Base-by-base conservation (phyloP, 2,113 vertebrate genomes). In the Cyphomyrus plagiostoma region DNA sequence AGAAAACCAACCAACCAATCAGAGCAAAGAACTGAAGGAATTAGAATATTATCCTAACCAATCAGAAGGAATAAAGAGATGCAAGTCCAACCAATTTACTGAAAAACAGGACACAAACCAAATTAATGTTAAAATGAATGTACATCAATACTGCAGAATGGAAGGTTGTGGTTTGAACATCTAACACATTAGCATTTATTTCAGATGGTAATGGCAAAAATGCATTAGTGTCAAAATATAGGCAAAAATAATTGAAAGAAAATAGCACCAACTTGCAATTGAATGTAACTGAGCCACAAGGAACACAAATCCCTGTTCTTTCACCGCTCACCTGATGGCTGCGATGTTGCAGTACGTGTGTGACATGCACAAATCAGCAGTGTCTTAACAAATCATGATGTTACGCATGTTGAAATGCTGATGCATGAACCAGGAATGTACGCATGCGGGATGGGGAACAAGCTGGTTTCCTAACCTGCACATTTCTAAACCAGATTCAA, bases 321-420 rank as follows among this genome's bases (percentile, higher is more conserved):
- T 52, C 49, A n/a, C 85, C 30, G 6, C 85, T 86, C 49, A 19
- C 15, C 39, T 35, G 50, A 87, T 35, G 85, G 26, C 85, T 86
- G 85, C 11, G 0, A 35, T 35, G 50, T 17, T 26, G n/a, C 48
- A 86, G 45, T 13, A 26, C 8, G n/a, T 56, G 85, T 87, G 50
- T 49, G 49, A 87, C 9, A 48, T 39, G 85, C 26, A 53, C 6
- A 53, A 53, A 35, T 53, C 21, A 52, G 26, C 49, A 48, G 26
- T 48, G 85, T 84, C 82, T 48, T 84, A 48, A 84, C 82, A 84
- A 84, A 23, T 26, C 45, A n/a, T 48, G 45, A 48, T 48, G 82
- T 48, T 84, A 39, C 49, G 85, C 85, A 52, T 52, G 85, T 52
- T 86, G 85, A 86, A 53, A 86, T 86, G 46, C 49, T 50, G 85